A percentile compares a stretch with the other conserved stretches of the same genome.
phyloP scores from a whole-genome alignment of 2,888 invertebrate species.

The Acanthosepion esculentum region DNA sequence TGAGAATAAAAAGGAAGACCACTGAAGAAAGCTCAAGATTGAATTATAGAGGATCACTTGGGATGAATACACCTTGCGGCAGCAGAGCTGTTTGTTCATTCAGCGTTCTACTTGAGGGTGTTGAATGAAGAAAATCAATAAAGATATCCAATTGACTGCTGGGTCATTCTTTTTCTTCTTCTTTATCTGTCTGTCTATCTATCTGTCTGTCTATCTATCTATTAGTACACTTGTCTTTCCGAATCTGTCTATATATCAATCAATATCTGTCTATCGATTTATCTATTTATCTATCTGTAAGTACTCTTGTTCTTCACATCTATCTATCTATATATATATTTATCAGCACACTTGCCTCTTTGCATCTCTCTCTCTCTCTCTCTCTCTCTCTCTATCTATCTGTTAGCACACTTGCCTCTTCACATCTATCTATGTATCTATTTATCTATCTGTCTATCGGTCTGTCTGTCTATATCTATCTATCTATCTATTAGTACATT shows the following conservation, averaged over 20 bases:
- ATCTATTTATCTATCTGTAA: background rate
- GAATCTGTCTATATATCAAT: background rate
- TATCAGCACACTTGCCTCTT: background rate
- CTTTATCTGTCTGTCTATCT: background rate
- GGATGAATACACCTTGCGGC: background rate
- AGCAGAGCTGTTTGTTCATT: background rate
- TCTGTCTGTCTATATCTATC: too few species aligned
- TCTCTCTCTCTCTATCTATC: too few species aligned
- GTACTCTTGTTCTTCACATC: too few species aligned
- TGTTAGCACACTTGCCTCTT: too few species aligned
- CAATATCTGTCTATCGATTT: background rate
- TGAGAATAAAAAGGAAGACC: background rate
- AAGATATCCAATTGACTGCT: background rate
- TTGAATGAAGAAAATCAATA: background rate
- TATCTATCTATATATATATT: background rate
- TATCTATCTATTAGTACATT: too few species aligned
- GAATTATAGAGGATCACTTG: background rate
- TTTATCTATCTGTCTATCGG: too few species aligned
- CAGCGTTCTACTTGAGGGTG: background rate
- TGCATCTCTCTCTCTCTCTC: background rate
- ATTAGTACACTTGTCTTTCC: background rate
- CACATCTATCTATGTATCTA: too few species aligned
- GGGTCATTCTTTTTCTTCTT: background rate
- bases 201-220: background rate
- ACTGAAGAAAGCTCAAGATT: background rate